These are phyloP conservation scores for Borostomias antarcticus DNA, from an alignment of 2,797 vertebrate species.

Conservation along the genomic window DNA sequence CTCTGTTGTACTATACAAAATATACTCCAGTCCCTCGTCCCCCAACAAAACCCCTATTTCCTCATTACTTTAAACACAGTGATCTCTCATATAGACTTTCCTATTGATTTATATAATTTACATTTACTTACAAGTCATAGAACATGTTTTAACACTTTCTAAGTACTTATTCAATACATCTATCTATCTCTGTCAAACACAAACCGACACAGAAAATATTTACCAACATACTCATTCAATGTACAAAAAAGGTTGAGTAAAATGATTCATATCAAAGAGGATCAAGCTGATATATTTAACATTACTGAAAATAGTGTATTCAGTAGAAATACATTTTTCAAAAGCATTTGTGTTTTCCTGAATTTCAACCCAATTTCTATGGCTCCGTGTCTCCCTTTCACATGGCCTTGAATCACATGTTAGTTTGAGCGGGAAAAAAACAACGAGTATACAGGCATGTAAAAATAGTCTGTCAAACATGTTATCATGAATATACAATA, in stretches of 20 bases:
- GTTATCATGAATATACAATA: constrained; percentile 30
- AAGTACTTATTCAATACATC: constrained; percentile 68
- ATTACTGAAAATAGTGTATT: constrained; percentile 59
- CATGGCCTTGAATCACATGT: constrained; percentile 66
- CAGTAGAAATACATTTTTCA: constrained; percentile 55
- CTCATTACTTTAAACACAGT: constrained; percentile 59
- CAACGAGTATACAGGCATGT: constrained; percentile 53
- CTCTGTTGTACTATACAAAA: constrained; percentile 53
- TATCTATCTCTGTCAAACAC: constrained; percentile 56
- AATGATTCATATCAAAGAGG: constrained; percentile 71
- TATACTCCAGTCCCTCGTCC: constrained; percentile 28
- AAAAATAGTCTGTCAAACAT: constrained; percentile 56
- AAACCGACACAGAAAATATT: constrained; percentile 52
- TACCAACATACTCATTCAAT: constrained; percentile 61
- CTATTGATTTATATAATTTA: constrained; percentile 69
- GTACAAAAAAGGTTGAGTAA: constrained; percentile 70
- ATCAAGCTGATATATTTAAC: constrained; percentile 64
- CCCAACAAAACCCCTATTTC: constrained; percentile 6
- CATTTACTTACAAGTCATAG: constrained; percentile 74
- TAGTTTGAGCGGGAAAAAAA: constrained; percentile 51
- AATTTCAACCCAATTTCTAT: constrained; percentile 70
- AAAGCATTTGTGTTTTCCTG: constrained; percentile 65
- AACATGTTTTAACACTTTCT: constrained; percentile 66
- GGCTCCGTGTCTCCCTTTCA: constrained; percentile 72
- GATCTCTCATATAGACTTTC: constrained; percentile 62